Base-by-base conservation (phyloP, 2,888 invertebrate species). In the Acrobasis consociella region DNA sequence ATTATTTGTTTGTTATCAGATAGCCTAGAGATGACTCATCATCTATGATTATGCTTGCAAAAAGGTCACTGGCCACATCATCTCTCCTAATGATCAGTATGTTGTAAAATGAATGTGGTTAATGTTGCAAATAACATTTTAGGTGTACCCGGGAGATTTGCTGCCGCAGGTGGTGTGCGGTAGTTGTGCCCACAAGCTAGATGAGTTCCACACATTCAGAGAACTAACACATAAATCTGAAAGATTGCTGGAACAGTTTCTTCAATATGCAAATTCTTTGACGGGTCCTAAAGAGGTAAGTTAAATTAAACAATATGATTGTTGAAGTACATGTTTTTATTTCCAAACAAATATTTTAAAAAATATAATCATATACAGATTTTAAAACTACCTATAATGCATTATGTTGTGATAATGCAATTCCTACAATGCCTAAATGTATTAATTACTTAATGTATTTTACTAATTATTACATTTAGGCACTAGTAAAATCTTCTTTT, bases 151-250 rank as follows among this genome's bases (percentile, higher is more conserved):
- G 81, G 94, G 94, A 77, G 97, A 97, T 87, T 94, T 94, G 76
- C 93, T 97, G 81, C 97, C 97, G 73, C 95, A 95, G 75, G 94
- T 96, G 75, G 95, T 97, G 72, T 97, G 97, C 90, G 94, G 94
- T 67, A 94, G 94, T 73, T 97, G 97, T 91, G 94, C 94, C 73
- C 94, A 94, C 78, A 96, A 96, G 83, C 93, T 97, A 76, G 95
- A 96, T 83, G 94, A 95, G 67, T 94, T 96, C 75, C 95, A 95
- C 86, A 95, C 95, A 77, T 97, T 97, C 93, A 95, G 95, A 85
- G 95, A 96, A 81, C 93, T 94, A 72, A 95, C 97, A 78, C 94
- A 94, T 75, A 96, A 96, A 86, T 95, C 96, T 56, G 96, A 97
- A 86, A 93, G 94, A 77, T 93, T 96, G 73, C 93, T 97, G 81